Base-by-base conservation (phyloP, 2,888 invertebrate genomes). In the Idaea straminata region DNA sequence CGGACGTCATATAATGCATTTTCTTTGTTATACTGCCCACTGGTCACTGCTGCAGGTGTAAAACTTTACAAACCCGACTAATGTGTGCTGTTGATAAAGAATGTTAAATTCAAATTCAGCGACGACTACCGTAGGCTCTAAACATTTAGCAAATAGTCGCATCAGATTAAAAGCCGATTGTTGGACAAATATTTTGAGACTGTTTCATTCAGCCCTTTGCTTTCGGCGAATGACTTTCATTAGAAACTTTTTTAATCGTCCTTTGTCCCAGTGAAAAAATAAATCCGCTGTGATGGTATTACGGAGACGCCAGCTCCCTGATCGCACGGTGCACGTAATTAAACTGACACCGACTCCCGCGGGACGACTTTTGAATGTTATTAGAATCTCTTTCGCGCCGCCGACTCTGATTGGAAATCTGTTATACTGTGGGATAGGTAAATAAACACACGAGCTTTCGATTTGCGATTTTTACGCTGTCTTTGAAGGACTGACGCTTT, bases 351-450 rank as follows among this genome's bases (percentile, higher is more conserved):
- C 84, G 84, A 82, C 84, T 88, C 89, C 79, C 78, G 83, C 75
- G 87, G 87, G 88, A 91, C 87, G 87, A 87, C 89, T 91, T 91
- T 91, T 92, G 90, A 90, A 91, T 91, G 89, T 91, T 91, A 91
- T 92, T 92, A 91, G 91, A 90, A 91, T 89, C 88, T 88, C 89
- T 91, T 91, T 88, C 89, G 86, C 87, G 78, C 83, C 86, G 87
- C 81, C 86, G 86, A 84, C 81, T 88, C 86, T 90, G 89, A 91
- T 92, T 90, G 89, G 86, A 87, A 89, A 87, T 86, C 80, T 83
- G 82, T 84, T 83, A 82, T 81, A 82, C 83, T 80, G 79, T 78
- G 78, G 80, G 78, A 75, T 75, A 77, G 78, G 77, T 74, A 78
- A 75, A 74, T 72, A 76, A 77, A 74, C 78, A 73, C 74, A 76